These are phyloP conservation scores for Tipula helvola DNA, from an alignment of 2,888 invertebrate species.

Conservation along the genomic window DNA sequence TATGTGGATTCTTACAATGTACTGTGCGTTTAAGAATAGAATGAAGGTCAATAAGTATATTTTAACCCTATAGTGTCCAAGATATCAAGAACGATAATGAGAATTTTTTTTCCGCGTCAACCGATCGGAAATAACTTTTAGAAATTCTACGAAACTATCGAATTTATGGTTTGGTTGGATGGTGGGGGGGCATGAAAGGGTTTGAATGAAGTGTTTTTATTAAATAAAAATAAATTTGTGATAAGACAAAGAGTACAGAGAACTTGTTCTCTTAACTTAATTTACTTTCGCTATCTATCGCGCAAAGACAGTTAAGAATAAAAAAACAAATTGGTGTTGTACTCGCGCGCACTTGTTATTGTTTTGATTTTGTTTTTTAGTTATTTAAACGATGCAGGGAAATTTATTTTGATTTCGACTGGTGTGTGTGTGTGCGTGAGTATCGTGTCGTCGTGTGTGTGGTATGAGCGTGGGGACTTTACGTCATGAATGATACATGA, in stretches of 20 bases:
- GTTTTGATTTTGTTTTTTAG: not conserved
- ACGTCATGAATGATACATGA: not conserved
- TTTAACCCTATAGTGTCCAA: not conserved
- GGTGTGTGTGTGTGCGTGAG: not conserved
- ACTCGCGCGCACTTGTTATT: not conserved
- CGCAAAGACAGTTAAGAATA: not conserved
- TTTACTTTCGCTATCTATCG: not conserved
- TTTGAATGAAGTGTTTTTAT: not conserved
- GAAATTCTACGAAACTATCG: not conserved
- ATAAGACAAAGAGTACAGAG: not conserved
- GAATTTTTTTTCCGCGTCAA: not conserved
- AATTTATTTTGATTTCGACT: not conserved
- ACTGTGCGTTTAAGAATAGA: not conserved
- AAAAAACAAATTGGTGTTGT: not conserved
- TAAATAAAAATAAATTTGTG: not conserved
- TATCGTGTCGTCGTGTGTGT: too few species aligned
- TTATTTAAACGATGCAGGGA: not conserved
- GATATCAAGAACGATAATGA: not conserved
- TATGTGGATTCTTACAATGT: not conserved
- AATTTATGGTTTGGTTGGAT: not conserved
- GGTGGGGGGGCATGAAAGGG: not conserved
- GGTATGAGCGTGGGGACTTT: not conserved
- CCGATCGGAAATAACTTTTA: not conserved
- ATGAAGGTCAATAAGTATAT: not conserved
- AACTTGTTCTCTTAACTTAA: not conserved